Evolutionary conservation across 2,113 vertebrate species (phyloP).

Genomic region (Albula goreensis): DNA sequence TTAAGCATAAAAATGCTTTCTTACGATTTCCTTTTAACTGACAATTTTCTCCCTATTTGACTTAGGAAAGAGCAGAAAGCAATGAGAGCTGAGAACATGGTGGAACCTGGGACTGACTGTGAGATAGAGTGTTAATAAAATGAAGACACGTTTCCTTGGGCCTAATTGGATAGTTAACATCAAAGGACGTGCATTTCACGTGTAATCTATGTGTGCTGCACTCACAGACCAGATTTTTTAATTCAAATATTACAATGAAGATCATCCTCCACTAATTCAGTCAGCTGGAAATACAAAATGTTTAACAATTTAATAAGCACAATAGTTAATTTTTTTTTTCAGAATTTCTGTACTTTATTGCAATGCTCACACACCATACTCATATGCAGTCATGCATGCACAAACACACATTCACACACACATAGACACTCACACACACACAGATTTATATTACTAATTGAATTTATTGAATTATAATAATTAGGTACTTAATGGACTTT

Average conservation of each 20-base stretch:
- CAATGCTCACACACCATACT: not conserved
- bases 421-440: too few species aligned
- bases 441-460: too few species aligned
- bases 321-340: not conserved
- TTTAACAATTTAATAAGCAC: slow-evolving; percentile 60
- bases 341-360: too few species aligned
- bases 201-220: slow-evolving; percentile 61
- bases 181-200: slow-evolving; percentile 66
- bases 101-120: slow-evolving; percentile 56
- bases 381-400: too few species aligned
- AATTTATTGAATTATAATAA: too few species aligned
- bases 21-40: slow-evolving; percentile 15
- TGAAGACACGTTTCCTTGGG: slow-evolving; percentile 51
- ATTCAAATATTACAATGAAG: slow-evolving; percentile 66
- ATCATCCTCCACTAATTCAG: slow-evolving; percentile 65
- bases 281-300: slow-evolving; percentile 64
- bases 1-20: not conserved
- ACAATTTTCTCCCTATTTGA: slow-evolving; percentile 45
- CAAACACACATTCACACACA: too few species aligned
- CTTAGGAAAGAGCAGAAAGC: slow-evolving; percentile 44
- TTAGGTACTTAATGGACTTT: too few species aligned
- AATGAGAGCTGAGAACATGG: not conserved
- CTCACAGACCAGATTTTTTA: slow-evolving; percentile 46
- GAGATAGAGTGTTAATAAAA: slow-evolving; percentile 54
- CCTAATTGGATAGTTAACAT: slow-evolving; percentile 71